These are phyloP conservation scores for Montipora capitata DNA, from an alignment of 92 coral and sea anemone species.

Conservation along the genomic window DNA sequence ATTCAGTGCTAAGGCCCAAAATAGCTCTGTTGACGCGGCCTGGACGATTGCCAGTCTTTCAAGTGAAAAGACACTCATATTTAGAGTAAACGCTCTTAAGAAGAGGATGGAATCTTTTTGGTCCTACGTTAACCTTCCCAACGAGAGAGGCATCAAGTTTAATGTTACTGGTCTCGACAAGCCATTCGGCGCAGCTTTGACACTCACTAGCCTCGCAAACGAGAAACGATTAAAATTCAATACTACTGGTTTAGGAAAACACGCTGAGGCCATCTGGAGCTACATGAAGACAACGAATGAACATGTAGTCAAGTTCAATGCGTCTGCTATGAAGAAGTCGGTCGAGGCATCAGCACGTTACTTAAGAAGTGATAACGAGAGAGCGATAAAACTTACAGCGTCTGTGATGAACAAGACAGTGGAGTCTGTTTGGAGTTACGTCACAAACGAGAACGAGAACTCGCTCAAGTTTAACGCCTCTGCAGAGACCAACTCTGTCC, in stretches of 20 bases:
- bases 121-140: conserved; percentile 54
- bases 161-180: conserved; percentile 77
- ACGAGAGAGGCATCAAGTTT: conserved; percentile 86
- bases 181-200: conserved; percentile 76
- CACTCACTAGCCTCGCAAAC: conserved; percentile 65
- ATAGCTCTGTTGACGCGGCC: conserved; percentile 44
- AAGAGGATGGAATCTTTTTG: conserved; percentile 72
- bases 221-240: conserved; percentile 83
- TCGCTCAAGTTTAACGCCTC: conserved; percentile 79
- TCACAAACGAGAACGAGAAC: conserved; percentile 63
- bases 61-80: conserved; percentile 70
- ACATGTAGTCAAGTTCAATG: conserved; percentile 78
- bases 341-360: conserved; percentile 73
- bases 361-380: conserved; percentile 50
- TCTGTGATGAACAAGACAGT: conserved; percentile 74
- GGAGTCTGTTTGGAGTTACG: conserved; percentile 65
- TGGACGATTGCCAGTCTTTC: conserved; percentile 58
- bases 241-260: conserved; percentile 75
- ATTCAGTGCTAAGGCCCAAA: conserved; percentile 51
- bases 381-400: conserved; percentile 75
- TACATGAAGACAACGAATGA: conserved; percentile 45
- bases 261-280: conserved; percentile 72
- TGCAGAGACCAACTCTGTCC: conserved; percentile 74
- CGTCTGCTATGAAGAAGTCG: conserved; percentile 59
- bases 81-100: conserved; percentile 77